Percentiles rank a stretch among this genome's conserved stretches.
These are phyloP conservation scores for Poeciliopsis retropinna DNA, from an alignment of 2,113 vertebrate genomes.

Conservation along the genomic window DNA sequence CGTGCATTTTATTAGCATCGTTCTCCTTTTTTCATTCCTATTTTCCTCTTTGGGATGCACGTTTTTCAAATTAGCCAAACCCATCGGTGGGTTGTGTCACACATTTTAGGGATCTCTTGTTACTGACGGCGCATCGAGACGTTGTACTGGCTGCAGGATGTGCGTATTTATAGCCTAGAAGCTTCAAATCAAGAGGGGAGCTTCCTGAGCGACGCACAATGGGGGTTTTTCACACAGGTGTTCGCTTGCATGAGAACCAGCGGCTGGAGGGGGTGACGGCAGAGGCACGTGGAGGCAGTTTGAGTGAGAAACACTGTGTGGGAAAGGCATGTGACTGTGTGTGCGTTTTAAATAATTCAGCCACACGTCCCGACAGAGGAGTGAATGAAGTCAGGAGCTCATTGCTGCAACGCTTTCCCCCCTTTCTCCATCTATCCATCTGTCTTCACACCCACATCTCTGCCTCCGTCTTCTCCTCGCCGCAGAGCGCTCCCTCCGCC, in stretches of 20 bases:
- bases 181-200: slow-evolving; percentile 13
- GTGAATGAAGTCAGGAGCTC: slow-evolving; percentile 78
- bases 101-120: background rate
- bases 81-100: too few relatives aligned
- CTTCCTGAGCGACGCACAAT: slow-evolving; percentile 45
- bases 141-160: slow-evolving; percentile 45
- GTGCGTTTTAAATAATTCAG: slow-evolving; percentile 75
- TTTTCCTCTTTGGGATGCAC: background rate
- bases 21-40: background rate
- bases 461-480: background rate
- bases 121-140: slow-evolving; percentile 10
- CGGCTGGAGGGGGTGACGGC: slow-evolving; percentile 5
- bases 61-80: background rate
- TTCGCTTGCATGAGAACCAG: slow-evolving; percentile 40
- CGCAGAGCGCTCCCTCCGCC: slow-evolving; percentile 22
- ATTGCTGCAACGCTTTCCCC: slow-evolving; percentile 61
- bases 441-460: slow-evolving; percentile 26
- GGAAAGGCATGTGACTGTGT: slow-evolving; percentile 57
- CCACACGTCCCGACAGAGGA: slow-evolving; percentile 72
- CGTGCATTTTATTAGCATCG: background rate
- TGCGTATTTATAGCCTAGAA: slow-evolving; percentile 57
- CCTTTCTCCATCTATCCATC: slow-evolving; percentile 29
- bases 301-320: slow-evolving; percentile 54
- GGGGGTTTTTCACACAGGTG: slow-evolving; percentile 34
- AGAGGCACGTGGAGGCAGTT: slow-evolving; percentile 41